Evolutionary conservation across 2,888 invertebrate genomes (phyloP).

Genomic region (Trimorus sp.): DNA sequence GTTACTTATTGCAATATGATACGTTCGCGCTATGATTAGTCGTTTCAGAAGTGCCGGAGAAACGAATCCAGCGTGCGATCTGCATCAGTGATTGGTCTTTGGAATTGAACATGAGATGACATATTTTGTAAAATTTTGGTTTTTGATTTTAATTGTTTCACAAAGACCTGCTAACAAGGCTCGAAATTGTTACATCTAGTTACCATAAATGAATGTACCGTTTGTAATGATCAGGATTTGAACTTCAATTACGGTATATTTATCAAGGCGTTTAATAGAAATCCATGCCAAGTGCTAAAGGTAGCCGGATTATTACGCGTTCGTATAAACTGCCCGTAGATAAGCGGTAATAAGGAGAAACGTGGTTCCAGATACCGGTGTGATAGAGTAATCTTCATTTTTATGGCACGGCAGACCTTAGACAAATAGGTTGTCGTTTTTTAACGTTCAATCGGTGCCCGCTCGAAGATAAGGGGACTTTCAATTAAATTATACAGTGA

Average conservation of each 20-base stretch:
- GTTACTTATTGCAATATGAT: conserved; percentile 58
- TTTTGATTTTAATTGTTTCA: not conserved
- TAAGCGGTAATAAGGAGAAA: conserved; percentile 52
- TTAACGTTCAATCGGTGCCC: conserved; percentile 19
- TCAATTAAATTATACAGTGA: conserved; percentile 33
- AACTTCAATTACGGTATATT: conserved; percentile 62
- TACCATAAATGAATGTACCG: conserved; percentile 57
- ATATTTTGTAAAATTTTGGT: not conserved
- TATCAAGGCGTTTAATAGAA: conserved; percentile 50
- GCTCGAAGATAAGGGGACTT: conserved; percentile 33
- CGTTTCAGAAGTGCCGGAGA: conserved; percentile 40
- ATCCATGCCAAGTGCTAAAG: conserved; percentile 40
- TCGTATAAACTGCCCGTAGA: conserved; percentile 38
- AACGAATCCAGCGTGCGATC: conserved; percentile 49
- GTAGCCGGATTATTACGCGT: conserved; percentile 48
- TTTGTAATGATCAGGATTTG: conserved; percentile 45
- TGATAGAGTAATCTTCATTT: conserved; percentile 51
- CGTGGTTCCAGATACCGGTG: conserved; percentile 33
- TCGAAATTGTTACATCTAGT: conserved; percentile 48
- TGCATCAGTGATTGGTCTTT: conserved; percentile 38
- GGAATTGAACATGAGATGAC: not conserved
- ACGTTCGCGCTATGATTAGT: conserved; percentile 51
- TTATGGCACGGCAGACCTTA: conserved; percentile 14
- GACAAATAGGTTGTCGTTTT: conserved; percentile 49
- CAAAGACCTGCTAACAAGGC: conserved; percentile 11